phyloP scores from a whole-genome alignment of 1,140 invertebrate genomes.

The Heterodera carotae region DNA sequence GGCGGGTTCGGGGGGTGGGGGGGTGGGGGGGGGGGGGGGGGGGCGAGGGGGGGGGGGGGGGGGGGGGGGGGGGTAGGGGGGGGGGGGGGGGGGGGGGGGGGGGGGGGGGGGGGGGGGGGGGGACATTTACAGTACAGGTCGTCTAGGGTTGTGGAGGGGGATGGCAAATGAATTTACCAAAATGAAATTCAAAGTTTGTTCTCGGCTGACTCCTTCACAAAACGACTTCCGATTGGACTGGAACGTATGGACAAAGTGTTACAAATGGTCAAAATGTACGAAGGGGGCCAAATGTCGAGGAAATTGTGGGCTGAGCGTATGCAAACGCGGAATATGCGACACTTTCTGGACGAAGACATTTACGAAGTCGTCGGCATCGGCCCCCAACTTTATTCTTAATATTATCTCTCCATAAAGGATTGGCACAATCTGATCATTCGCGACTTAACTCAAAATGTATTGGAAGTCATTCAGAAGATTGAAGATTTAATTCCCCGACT shows the following conservation, averaged over 20 bases:
- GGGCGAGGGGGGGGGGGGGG: no score
- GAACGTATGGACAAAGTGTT: slow-evolving; percentile 58
- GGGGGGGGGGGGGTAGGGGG: no score
- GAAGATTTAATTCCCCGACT: slow-evolving; percentile 47
- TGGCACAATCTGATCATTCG: slow-evolving; percentile 60
- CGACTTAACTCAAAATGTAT: slow-evolving; percentile 57
- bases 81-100: no score
- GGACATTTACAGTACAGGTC: no score
- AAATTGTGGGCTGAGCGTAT: slow-evolving; percentile 64
- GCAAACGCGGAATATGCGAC: slow-evolving; percentile 60
- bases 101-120: no score
- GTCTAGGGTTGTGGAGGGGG: no score
- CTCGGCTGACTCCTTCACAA: slow-evolving; percentile 48
- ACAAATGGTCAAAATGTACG: slow-evolving; percentile 57
- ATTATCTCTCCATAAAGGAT: slow-evolving; percentile 33
- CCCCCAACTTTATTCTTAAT: neutral
- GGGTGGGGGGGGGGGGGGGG: no score
- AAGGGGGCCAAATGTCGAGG: slow-evolving; percentile 51
- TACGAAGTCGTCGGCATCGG: slow-evolving; percentile 51
- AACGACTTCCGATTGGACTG: slow-evolving; percentile 42
- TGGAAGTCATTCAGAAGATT: slow-evolving; percentile 55
- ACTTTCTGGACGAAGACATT: slow-evolving; percentile 64
- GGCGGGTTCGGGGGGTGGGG: no score
- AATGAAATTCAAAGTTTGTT: slow-evolving; percentile 44
- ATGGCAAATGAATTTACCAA: slow-evolving; percentile 8